A percentile compares a stretch with the other conserved stretches of the same genome.
These are phyloP conservation scores for Chloroclysta siterata DNA, from an alignment of 2,888 invertebrate species.

Conservation along the genomic window DNA sequence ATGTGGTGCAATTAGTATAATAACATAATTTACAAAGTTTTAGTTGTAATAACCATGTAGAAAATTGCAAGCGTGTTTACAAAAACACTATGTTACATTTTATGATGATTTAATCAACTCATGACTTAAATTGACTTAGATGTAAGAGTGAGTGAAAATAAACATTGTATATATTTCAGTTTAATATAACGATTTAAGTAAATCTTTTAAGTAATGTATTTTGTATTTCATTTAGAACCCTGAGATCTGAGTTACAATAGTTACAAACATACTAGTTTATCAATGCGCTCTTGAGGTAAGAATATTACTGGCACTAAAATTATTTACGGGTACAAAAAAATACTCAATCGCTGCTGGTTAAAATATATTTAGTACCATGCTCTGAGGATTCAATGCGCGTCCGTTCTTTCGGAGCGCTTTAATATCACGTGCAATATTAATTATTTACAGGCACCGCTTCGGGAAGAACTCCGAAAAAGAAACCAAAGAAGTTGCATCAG, in stretches of 20 bases:
- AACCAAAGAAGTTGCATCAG: constrained; percentile 73
- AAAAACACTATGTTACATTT: constrained; percentile 73
- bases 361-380: background rate
- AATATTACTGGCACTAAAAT: constrained; percentile 39
- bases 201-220: constrained; percentile 81
- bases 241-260: constrained; percentile 75
- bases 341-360: background rate
- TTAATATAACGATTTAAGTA: constrained; percentile 79
- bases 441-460: constrained; percentile 68
- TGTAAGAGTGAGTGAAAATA: constrained; percentile 78
- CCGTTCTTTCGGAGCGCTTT: constrained; percentile 31
- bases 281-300: constrained; percentile 46
- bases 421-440: constrained; percentile 41
- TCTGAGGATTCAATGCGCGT: constrained; percentile 26
- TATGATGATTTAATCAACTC: constrained; percentile 82
- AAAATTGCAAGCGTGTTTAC: constrained; percentile 64
- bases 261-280: constrained; percentile 7
- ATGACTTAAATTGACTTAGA: constrained; percentile 79
- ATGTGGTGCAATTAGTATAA: constrained; percentile 73
- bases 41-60: constrained; percentile 65
- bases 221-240: constrained; percentile 79
- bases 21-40: constrained; percentile 58
- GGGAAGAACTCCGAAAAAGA: constrained; percentile 76
- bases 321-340: constrained; percentile 19
- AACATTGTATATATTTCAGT: constrained; percentile 83